A percentile compares a stretch with the other conserved stretches of the same genome.
These are phyloP conservation scores for Armadillidium nasatum DNA, from an alignment of 1,140 invertebrate genomes.

Conservation along the genomic window DNA sequence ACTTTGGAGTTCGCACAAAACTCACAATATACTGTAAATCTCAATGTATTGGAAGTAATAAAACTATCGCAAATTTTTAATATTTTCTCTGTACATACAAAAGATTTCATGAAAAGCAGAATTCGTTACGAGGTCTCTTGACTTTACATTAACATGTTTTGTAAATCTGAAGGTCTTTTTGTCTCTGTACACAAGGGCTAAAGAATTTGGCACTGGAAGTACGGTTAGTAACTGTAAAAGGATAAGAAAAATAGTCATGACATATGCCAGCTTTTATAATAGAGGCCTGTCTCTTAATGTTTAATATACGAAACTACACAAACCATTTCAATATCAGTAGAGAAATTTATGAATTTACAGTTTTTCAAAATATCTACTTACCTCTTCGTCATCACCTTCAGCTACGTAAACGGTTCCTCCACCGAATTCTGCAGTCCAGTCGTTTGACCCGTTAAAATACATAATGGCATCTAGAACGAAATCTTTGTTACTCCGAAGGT, in stretches of 20 bases:
- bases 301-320: no score
- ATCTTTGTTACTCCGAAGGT: neutral
- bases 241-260: neutral
- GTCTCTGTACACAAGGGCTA: conserved; percentile 28
- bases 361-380: neutral
- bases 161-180: conserved; percentile 12
- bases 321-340: neutral
- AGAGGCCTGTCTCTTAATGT: no score
- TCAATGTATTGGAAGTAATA: no score
- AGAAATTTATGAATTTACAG: neutral
- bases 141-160: conserved; percentile 20
- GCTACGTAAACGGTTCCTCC: conserved; percentile 17
- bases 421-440: conserved; percentile 4
- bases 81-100: no score
- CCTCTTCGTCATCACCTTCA: conserved; percentile 4
- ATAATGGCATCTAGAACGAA: conserved; percentile 20
- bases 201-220: conserved; percentile 1
- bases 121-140: neutral
- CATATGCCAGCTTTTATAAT: no score
- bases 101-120: no score
- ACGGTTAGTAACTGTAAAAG: conserved; percentile 19
- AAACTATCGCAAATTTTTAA: no score
- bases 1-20: no score
- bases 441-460: conserved; percentile 12
- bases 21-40: no score